These are phyloP conservation scores for Kradibia gibbosae DNA, from an alignment of 1,140 invertebrate genomes.

Conservation along the genomic window DNA sequence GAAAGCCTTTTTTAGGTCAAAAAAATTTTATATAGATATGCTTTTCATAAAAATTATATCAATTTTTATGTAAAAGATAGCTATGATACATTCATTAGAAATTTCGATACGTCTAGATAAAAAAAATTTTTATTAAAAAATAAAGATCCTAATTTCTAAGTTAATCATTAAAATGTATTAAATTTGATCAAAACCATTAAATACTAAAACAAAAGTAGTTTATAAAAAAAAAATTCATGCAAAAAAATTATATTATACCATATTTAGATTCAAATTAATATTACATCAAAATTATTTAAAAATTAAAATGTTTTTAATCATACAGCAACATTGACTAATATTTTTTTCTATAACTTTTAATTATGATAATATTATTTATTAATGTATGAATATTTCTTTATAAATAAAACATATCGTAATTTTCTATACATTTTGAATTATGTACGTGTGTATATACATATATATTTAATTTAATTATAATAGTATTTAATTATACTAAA, in stretches of 20 bases:
- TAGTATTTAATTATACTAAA: too few relatives aligned
- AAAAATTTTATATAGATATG: not conserved
- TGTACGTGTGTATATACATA: too few relatives aligned
- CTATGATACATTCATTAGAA: not conserved
- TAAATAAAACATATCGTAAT: not conserved
- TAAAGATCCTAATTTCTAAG: not conserved
- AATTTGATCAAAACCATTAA: not conserved
- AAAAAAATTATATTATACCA: too few relatives aligned
- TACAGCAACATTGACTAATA: not conserved
- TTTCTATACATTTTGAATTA: conserved; percentile 9
- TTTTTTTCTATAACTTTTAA: not conserved
- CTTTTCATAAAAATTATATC: not conserved
- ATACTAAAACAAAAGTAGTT: too few relatives aligned
- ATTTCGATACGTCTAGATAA: not conserved
- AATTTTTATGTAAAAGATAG: not conserved
- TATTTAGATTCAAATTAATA: too few relatives aligned
- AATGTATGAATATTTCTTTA: not conserved
- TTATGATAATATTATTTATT: not conserved
- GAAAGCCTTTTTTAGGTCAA: not conserved
- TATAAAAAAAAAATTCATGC: too few relatives aligned
- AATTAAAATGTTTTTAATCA: too few relatives aligned
- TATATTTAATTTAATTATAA: too few relatives aligned
- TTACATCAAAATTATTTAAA: too few relatives aligned
- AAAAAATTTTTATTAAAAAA: not conserved
- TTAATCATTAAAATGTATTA: not conserved